A percentile compares a stretch with the other conserved stretches of the same genome.
These are phyloP conservation scores for Drosophila diplacantha DNA, from an alignment of 2,888 invertebrate genomes.

Conservation along the genomic window DNA sequence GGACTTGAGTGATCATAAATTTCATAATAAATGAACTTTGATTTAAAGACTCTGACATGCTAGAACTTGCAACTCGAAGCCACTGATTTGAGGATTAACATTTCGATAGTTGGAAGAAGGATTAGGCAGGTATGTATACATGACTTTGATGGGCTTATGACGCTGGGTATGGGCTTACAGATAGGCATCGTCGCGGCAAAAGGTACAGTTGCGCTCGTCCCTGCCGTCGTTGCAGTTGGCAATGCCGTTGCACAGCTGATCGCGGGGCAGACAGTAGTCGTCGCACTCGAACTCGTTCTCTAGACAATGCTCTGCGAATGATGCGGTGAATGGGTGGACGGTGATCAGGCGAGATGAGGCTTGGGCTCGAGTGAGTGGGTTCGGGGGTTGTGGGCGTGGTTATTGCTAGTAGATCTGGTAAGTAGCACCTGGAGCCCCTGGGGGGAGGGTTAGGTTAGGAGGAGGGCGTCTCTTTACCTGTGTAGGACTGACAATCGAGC, in stretches of 20 bases:
- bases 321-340: slow-evolving; percentile 21
- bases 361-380: not conserved
- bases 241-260: slow-evolving; percentile 79
- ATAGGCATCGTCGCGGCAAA: slow-evolving; percentile 75
- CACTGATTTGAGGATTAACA: not conserved
- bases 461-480: slow-evolving; percentile 69
- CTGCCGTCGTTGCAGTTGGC: slow-evolving; percentile 79
- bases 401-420: slow-evolving; percentile 11
- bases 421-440: slow-evolving; percentile 28
- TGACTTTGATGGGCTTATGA: not conserved
- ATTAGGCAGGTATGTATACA: too few species aligned
- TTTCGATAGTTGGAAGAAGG: not conserved
- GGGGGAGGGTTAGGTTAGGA: slow-evolving; percentile 2
- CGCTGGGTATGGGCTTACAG: slow-evolving; percentile 72
- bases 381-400: slow-evolving; percentile 7
- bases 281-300: slow-evolving; percentile 80
- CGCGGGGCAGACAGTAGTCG: slow-evolving; percentile 81
- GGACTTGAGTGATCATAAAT: not conserved
- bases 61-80: too few species aligned
- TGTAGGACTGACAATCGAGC: slow-evolving; percentile 76
- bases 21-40: not conserved
- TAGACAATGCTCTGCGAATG: slow-evolving; percentile 74
- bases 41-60: not conserved
- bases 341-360: slow-evolving; percentile 20
- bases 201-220: slow-evolving; percentile 79